Base-by-base conservation (phyloP, 2,113 vertebrate genomes). In the Strigops habroptila region DNA sequence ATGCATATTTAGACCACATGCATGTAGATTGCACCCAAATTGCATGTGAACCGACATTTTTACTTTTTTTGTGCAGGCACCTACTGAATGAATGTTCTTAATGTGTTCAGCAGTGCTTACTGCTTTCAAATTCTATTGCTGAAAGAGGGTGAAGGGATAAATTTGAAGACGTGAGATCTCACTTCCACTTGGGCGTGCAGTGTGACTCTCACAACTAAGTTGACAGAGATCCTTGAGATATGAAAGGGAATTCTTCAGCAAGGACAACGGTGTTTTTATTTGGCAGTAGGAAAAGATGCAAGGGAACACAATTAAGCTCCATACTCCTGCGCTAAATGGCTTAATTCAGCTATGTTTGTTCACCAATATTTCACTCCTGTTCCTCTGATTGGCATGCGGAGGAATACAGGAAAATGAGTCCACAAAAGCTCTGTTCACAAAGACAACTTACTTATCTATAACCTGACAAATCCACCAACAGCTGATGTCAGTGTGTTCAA, bases 211-310 rank as follows among this genome's bases (percentile, higher is more conserved):
- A 97, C 97, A 97, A 94, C 95, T 97, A 93, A 98, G 65, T 97
- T 98, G 98, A 98, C 97, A 65, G 82, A 95, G 87, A 93, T 98
- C 92, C 95, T 97, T 94, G 82, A 96, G 95, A 92, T 95, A 74
- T 98, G 97, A 98, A 98, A 98, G 95, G 88, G 88, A 98, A 97
- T 98, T 96, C 97, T 98, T 97, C 88, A 96, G 83, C 83, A 94
- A 96, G 97, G 94, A 98, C 97, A 98, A 96, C 83, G 88, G 48
- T 95, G 97, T 93, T 98, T 97, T 98, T 98, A 96, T 98, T 97
- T 97, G 95, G 93, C 96, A 86, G 95, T 84, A 95, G 88, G 90
- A 96, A 97, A 97, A 98, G 97, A 97, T 97, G 96, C 37, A 88
- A 96, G 93, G 82, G 90, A 97, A 96, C 92, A 97, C 85, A 98